Base-by-base conservation (phyloP, 2,113 vertebrate species). In the Cavia aperea region DNA sequence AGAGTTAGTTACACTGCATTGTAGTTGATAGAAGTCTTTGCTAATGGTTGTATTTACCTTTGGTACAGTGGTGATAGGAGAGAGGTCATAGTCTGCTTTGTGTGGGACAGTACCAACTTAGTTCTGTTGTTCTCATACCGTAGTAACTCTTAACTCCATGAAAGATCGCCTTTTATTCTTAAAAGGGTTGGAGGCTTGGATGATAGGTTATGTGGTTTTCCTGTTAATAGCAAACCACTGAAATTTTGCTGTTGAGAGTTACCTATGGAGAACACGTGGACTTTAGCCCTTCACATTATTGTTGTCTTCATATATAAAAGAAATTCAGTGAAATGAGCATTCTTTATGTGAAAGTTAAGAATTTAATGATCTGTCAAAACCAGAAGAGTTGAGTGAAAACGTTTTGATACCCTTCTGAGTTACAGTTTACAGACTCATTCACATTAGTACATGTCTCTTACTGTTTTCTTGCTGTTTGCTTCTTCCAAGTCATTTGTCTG, bases 321-420 rank as follows among this genome's bases (percentile, higher is more conserved):
- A 92, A 85, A 77, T 72, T 33, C 39, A 43, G 43, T 92, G 78
- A 95, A 82, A 78, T 81, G 24, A 81, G 33, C 66, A 62, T 70
- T 62, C 26, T 13, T 81, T 90, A 84, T 54, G 39, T 43, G 60
- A 89, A 54, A 15, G 15, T 94, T 91, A 93, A 79, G 49, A 85
- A 84, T 89, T 87, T 84, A 89, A 85, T 91, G 49, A 29, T 81
- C 54, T 90, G 0, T 96, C 65, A 91, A 86, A 92, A 81, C 75
- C 65, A 83, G 58, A 87, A 82, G 54, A 31, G 77, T 33, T 54
- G 39, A 91, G 15, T 51, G 66, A 56, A 89, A 86, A 79, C 23
- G 49, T 43, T 95, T 77, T 77, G 73, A 15, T 85, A 46, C 39
- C 29, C 11, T 85, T 91, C 75, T 87, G n/a, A 54, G 60, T 89